A percentile compares a stretch with the other conserved stretches of the same genome.
Evolutionary conservation across 2,797 vertebrate species (phyloP).

Genomic region (Mormyrus hasselquistii): DNA sequence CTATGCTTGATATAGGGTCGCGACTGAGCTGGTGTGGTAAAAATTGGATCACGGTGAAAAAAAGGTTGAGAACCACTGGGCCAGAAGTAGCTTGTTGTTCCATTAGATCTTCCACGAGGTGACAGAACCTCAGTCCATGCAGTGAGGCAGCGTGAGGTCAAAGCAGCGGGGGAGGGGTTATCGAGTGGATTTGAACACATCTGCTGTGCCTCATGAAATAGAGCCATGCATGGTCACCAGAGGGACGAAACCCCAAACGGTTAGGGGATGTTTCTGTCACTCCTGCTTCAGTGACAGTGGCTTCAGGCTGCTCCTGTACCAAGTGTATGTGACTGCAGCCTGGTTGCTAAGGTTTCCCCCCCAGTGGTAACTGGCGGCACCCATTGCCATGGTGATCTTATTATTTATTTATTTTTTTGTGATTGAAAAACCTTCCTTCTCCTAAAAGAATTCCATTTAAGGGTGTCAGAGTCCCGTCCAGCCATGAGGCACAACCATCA

Average conservation of each 20-base stretch:
- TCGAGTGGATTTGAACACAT: not conserved
- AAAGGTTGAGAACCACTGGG: not conserved
- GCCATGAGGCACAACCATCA: not conserved
- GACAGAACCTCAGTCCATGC: not conserved
- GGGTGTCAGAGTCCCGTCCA: not conserved
- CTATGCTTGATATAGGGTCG: not conserved
- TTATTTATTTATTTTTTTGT: not conserved
- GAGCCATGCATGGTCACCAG: not conserved
- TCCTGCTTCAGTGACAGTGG: not conserved
- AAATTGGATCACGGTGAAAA: no score
- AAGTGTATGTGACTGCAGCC: not conserved
- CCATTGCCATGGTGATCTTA: not conserved
- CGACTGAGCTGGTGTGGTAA: not conserved
- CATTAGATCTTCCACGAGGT: not conserved
- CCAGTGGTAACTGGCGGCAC: not conserved
- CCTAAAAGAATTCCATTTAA: not conserved
- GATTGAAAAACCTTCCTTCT: not conserved
- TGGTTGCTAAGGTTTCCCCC: not conserved
- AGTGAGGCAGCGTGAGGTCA: no score
- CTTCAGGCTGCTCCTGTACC: not conserved
- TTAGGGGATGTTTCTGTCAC: not conserved
- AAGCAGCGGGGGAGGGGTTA: not conserved
- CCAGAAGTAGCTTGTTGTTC: not conserved
- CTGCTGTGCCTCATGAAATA: not conserved
- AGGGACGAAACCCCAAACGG: not conserved